Evolutionary conservation across 2,113 vertebrate species (phyloP), one percentile per base, ranked within the genome.

Genomic region (Machaerirhynchus nigripectus): DNA sequence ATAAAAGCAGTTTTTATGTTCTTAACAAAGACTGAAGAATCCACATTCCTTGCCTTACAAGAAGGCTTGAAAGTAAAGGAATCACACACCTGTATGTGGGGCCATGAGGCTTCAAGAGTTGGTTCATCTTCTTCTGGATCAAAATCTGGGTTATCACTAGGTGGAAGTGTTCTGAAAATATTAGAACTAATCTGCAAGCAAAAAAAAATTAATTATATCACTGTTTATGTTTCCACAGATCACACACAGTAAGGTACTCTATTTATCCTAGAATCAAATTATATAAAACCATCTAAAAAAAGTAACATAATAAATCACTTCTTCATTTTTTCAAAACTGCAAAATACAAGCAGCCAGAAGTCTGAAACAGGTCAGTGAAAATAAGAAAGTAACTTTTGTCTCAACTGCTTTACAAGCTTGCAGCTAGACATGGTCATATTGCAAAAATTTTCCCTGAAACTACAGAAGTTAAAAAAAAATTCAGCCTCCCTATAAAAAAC

Each of bases 41-140:
- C 27, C 19, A 57, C 42, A 80, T 47, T 21, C 81, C n/a, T 49
- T 50, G 59, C 16, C 47, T 76, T 63, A 33, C 31, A 79, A 89
- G 44, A 68, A 47, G 1, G 15, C 7, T 79, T 74, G 44, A 81
- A 73, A 96, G 79, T 64, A 53, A 91, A 90, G 49, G 18, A 84
- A 63, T 46, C 12, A 2, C 79, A 83, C 90, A 99, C 99, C 97
- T 99, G 99, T 97, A 99, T 99, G 97, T 99, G 99, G 77, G 99
- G 99, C 99, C 99, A 99, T 4, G 99, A 99, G 49, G 98, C 99
- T 97, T 99, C 99, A 15, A 99, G 98, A 15, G 99, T 99, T 76
- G 99, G 99, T 63, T 99, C 99, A 83, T 99, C 99, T 96, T 99
- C 99, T 96, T 99, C 99, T 77, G 99, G 99, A 97, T 99, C 99